Base-by-base conservation (phyloP, 2,113 vertebrate genomes). In the Oryzias curvinotus region DNA sequence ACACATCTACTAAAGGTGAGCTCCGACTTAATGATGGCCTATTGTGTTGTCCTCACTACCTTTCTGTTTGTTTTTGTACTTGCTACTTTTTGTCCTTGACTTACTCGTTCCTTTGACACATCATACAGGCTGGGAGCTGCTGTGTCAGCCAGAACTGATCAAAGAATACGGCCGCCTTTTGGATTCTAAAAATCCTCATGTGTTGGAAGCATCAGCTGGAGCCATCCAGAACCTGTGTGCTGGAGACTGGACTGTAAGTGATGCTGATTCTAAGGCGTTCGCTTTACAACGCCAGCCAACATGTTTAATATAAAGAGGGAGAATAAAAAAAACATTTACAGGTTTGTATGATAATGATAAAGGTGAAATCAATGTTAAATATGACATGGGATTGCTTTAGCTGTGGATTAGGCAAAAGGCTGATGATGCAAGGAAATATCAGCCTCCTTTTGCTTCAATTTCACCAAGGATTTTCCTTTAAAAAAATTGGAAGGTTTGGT, bases 201-300 rank as follows among this genome's bases (percentile, higher is more conserved):
- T 98, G 73, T 82, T 98, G 23, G 97, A 99, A 84, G 97, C 97
- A 16, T 94, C 95, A 0, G 96, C 97, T 0, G 95, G 97, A 85
- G 96, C 96, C 4, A 89, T 99, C 54, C 96, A 99, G 89, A 98
- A 98, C 78, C 88, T 99, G 64, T 98, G 96, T 4, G 96, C 96
- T 0, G 97, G 97, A 53, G 93, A 92, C 45, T 98, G 96, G 96
- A 96, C 88, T 19, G 92, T 92, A 82, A 91, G 76, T 68, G 12
- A 28, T 5, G 6, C 19, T 41, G 3, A 41, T 15, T 12, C 2
- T 52, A 3, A 3, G 30, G 0, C 21, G 54, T 0, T 4, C 17
- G 17, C 13, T 16, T 47, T 7, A 8, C 45, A 47, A 47, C 45
- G 3, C 45, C 7, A 5, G 45, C 45, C 36, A 13, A 36, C 8